These are phyloP conservation scores for Pseudopipra pipra DNA, from an alignment of 2,113 vertebrate species.

Conservation along the genomic window DNA sequence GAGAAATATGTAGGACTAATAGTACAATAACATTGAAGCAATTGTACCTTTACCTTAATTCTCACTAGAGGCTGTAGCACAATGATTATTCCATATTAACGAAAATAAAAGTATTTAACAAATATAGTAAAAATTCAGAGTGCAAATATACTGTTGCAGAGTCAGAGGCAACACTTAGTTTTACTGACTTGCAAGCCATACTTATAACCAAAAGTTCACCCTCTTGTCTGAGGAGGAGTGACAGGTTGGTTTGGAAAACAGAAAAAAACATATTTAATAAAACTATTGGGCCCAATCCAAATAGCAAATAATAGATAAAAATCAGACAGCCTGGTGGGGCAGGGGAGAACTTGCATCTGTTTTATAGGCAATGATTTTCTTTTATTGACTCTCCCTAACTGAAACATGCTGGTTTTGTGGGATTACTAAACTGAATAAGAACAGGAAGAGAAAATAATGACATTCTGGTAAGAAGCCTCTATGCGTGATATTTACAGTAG, in stretches of 20 bases:
- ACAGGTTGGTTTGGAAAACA: not conserved
- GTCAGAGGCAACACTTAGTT: not conserved
- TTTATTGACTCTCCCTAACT: not conserved
- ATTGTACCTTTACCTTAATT: not conserved
- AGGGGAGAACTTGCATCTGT: not conserved
- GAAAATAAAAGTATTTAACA: not conserved
- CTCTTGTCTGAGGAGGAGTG: not conserved
- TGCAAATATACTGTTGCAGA: not conserved
- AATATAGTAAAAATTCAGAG: not conserved
- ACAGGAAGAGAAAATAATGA: not conserved
- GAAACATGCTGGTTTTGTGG: not conserved
- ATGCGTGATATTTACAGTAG: not conserved
- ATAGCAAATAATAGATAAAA: not conserved
- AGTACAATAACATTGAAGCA: not conserved
- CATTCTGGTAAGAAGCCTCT: not conserved
- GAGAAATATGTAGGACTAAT: not conserved
- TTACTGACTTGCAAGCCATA: not conserved
- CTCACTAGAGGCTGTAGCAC: not conserved
- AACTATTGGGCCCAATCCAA: not conserved
- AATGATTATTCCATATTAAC: not conserved
- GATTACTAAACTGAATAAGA: not conserved
- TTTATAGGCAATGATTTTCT: not conserved
- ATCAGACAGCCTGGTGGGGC: not conserved
- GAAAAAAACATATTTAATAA: not conserved
- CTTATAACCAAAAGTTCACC: not conserved